Evolutionary conservation across 2,113 vertebrate species (phyloP), one percentile per base, ranked within the genome.

Genomic region (Ophthalmolycus amberensis): DNA sequence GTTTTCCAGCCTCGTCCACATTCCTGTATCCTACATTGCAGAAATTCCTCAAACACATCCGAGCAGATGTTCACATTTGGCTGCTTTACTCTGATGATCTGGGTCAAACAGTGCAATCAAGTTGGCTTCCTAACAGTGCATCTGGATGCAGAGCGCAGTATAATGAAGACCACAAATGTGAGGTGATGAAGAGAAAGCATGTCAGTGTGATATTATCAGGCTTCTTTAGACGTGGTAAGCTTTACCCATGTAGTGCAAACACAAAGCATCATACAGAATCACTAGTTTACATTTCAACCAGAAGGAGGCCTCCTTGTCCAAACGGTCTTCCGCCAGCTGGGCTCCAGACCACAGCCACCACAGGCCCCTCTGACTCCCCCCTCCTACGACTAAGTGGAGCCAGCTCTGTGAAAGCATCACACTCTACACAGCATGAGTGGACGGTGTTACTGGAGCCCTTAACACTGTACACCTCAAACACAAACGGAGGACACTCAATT

Each of bases 301-400:
- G 44, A 20, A 82, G 84, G 83, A 42, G 88, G 81, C 80, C 15
- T 11, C 54, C 9, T 87, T 71, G 60, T 29, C 71, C 69, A 75
- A 59, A 52, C 29, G 54, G 72, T 78, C 48, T 42, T 70, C 20
- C 25, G 14, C 8, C 10, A 67, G 42, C 50, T 27, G 62, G 74
- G 72, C 58, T 75, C 27, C 27, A 86, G 66, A 82, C 88, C 87
- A 42, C 83, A 71, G 40, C 48, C 63, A 78, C 32, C 89, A 74
- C 67, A 85, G 69, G n/a, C 7, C 79, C 16, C 54, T 60, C 27
- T n/a, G 54, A 25, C 32, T 38, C 65, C 25, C 37, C 56, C 75
- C 72, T 71, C n/a, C 0, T 27, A 71, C 62, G 77, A 77, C 82
- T 60, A 67, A 86, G 59, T 77, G 88, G 88, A 91, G 85, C 89